Evolutionary conservation across 2,797 vertebrate genomes (phyloP).

Genomic region (Podarcis siculus): DNA sequence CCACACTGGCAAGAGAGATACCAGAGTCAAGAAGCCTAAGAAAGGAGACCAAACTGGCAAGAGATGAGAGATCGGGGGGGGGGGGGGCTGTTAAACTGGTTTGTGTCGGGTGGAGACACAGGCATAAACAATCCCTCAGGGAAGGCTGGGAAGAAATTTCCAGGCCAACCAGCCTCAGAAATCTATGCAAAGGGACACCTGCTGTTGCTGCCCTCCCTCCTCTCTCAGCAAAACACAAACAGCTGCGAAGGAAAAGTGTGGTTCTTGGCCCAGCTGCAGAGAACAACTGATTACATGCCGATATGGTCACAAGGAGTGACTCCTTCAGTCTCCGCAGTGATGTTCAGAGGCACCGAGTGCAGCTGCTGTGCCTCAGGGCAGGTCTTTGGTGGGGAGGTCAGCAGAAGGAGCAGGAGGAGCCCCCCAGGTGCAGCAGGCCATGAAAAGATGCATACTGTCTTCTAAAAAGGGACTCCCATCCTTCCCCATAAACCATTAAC

Average conservation of each 20-base stretch:
- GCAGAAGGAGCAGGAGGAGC: too few species aligned
- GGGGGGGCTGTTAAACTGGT: too few species aligned
- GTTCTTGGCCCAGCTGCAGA: background rate
- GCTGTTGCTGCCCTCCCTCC: background rate
- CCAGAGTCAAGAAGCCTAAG: background rate
- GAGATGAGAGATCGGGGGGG: too few species aligned
- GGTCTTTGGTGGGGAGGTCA: too few species aligned
- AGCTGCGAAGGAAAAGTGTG: background rate
- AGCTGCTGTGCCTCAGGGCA: background rate
- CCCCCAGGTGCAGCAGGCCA: too few species aligned
- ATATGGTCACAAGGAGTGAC: background rate
- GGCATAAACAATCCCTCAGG: background rate
- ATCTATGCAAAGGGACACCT: background rate
- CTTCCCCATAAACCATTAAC: too few species aligned
- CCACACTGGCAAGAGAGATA: background rate
- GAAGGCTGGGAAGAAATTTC: background rate
- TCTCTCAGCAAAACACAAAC: background rate
- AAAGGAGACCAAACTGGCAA: background rate
- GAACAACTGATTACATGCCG: background rate
- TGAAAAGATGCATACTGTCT: too few species aligned
- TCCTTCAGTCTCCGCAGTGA: background rate
- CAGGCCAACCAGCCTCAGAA: background rate
- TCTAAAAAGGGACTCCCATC: too few species aligned
- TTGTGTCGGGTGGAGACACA: too few species aligned
- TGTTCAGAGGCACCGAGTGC: background rate